These are phyloP conservation scores for Panurus biarmicus DNA, from an alignment of 2,113 vertebrate species.

Conservation along the genomic window DNA sequence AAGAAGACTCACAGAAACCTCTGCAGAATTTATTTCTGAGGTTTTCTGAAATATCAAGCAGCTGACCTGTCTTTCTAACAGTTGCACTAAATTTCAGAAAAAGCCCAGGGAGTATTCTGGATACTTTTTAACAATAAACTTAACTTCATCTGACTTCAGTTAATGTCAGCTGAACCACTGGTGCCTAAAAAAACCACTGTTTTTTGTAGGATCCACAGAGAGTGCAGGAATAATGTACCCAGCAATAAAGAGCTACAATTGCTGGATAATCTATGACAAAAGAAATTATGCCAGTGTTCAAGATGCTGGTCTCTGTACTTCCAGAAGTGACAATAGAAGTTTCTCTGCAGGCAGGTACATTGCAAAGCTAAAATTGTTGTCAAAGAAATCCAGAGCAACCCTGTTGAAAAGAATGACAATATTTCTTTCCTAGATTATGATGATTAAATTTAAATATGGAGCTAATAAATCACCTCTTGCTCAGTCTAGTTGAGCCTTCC, in stretches of 20 bases:
- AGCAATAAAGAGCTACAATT: neutral
- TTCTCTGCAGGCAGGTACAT: neutral
- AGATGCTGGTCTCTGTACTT: neutral
- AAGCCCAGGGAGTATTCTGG: neutral
- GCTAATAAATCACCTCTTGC: neutral
- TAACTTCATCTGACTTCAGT: neutral
- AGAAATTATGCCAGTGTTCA: neutral
- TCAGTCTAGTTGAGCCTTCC: neutral
- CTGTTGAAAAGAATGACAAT: neutral
- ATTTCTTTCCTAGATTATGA: neutral
- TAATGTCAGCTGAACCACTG: neutral
- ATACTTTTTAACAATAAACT: neutral
- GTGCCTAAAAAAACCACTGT: neutral
- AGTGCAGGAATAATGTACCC: neutral
- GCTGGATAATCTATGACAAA: neutral
- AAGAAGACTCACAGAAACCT: neutral
- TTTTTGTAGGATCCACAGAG: neutral
- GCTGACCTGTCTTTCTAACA: neutral
- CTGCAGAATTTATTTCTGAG: neutral
- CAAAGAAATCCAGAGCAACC: neutral
- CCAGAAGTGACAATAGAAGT: neutral
- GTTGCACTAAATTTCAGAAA: neutral
- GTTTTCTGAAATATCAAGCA: neutral
- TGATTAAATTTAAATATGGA: neutral
- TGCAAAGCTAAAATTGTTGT: neutral